Evolutionary conservation across 2,888 invertebrate genomes (phyloP).

Genomic region (Cecidostiba fungosa): DNA sequence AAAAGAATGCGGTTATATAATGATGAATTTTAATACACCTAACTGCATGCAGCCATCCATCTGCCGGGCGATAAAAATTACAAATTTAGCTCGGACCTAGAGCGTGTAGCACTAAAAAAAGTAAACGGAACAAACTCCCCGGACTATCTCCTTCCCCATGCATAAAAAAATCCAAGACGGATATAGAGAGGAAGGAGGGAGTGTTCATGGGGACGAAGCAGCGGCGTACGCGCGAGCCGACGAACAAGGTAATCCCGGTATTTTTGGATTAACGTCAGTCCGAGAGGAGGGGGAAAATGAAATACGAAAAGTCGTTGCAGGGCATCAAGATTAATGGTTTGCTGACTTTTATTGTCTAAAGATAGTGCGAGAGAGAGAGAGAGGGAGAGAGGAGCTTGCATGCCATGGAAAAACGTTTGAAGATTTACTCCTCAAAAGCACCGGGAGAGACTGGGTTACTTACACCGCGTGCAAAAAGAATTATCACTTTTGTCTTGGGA

Average conservation of each 20-base stretch:
- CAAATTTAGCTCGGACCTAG: slow-evolving; percentile 17
- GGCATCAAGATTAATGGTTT: slow-evolving; percentile 55
- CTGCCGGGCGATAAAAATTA: background rate
- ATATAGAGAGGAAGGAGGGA: slow-evolving; percentile 1
- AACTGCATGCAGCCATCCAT: background rate
- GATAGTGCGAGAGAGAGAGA: slow-evolving; percentile 27
- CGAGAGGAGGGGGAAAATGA: slow-evolving; percentile 5
- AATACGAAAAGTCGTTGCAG: slow-evolving; percentile 49
- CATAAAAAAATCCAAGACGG: slow-evolving; percentile 35
- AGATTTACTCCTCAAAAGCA: slow-evolving; percentile 30
- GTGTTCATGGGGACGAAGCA: background rate
- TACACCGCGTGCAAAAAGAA: slow-evolving; percentile 4
- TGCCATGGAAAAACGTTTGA: slow-evolving; percentile 13
- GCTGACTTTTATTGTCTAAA: slow-evolving; percentile 60
- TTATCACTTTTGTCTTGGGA: slow-evolving; percentile 12
- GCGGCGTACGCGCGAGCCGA: background rate
- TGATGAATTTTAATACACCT: too few species aligned
- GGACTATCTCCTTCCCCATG: background rate
- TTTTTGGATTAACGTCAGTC: slow-evolving; percentile 57
- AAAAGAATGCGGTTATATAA: background rate
- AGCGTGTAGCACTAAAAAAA: background rate
- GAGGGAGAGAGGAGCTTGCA: background rate
- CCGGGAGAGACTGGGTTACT: background rate
- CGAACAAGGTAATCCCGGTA: slow-evolving; percentile 55
- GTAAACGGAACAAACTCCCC: background rate